Evolutionary conservation across 2,888 invertebrate genomes (phyloP), one percentile per base, ranked within the genome.

Genomic region (Temnothorax rugatulus): DNA sequence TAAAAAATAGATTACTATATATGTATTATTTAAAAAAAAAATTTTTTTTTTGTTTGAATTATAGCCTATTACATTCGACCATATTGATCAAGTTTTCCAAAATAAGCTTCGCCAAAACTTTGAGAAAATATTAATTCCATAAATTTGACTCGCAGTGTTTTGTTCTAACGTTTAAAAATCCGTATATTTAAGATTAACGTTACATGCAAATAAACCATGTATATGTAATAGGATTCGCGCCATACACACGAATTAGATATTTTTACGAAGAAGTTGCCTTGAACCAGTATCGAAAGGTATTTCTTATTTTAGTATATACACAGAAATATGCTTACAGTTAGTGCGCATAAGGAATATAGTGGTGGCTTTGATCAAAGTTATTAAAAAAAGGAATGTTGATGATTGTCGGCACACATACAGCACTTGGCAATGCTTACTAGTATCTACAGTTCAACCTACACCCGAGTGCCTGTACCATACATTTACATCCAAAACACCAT

Each of bases 401-500:
- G 94, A 95, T 94, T 95, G 95, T 94, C 94, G 94, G 94, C 94
- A 94, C 94, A 95, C 94, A 95, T 94, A 94, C 93, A 95, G 94
- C 95, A 95, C 94, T 94, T 95, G 95, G 95, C 95, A 95, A 95
- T 94, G 94, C 94, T 94, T 92, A 91, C 93, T 94, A 77, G 89
- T 91, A 89, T 92, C 93, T 94, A 93, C 93, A 91, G 90, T 89
- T 92, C 91, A 92, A 93, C 94, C 94, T 94, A 94, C 93, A 93
- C 94, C 94, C 93, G 93, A 94, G 93, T 93, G 93, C 93, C 92
- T 93, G 91, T 92, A 93, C 93, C 94, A 94, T 93, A 94, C 93
- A 93, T 86, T 90, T 92, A 93, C 92, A 93, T 93, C 90, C 91
- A 93, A 92, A 91, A 92, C 79, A 93, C 92, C 95, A 95, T 95